Evolutionary conservation across 2,797 vertebrate genomes (phyloP), one percentile per base, ranked within the genome.

Genomic region (Lagocephalus sceleratus): DNA sequence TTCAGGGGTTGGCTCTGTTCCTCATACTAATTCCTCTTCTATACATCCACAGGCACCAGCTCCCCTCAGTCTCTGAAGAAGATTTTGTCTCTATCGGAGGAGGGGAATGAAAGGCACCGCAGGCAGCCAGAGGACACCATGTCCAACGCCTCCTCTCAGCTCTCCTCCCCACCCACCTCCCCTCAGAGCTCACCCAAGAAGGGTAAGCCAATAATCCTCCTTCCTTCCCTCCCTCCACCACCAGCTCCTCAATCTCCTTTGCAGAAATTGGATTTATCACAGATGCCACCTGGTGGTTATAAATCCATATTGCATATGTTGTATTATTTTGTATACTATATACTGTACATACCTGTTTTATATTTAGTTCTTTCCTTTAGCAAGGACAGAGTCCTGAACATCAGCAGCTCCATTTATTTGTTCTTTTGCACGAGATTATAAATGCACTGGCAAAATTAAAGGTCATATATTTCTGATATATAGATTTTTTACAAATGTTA

Each of bases 51-150:
- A 99, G 97, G 97, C 71, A 98, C 94, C 68, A 98, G 95, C 70
- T 99, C 97, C 12, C 97, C 96, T 0, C 95, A 98, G 91, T 95
- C 96, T 81, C 91, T 98, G 90, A 98, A 99, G 92, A 99, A 99
- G 91, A 98, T 99, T 62, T 92, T 99, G 79, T 95, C 97, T 15
- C 89, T 99, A 78, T 98, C 97, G 0, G 97, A 99, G 89, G 97
- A 98, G 87, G 93, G 89, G 54, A 92, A 76, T 57, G 96, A 98
- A 15, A 89, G 92, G 51, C 94, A 95, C 69, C 93, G 92, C 75
- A 92, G 92, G 52, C 93, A 90, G 60, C 85, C 93, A 35, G 97
- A 99, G 72, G 97, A 99, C 56, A 68, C 93, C 0, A 65, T 97
- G 73, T 98, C 95, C 71, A 98, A 94, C 52, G 89, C 93, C 11